Conservation (phyloP, 2,113 vertebrate species). For the Pipa parva region DNA sequence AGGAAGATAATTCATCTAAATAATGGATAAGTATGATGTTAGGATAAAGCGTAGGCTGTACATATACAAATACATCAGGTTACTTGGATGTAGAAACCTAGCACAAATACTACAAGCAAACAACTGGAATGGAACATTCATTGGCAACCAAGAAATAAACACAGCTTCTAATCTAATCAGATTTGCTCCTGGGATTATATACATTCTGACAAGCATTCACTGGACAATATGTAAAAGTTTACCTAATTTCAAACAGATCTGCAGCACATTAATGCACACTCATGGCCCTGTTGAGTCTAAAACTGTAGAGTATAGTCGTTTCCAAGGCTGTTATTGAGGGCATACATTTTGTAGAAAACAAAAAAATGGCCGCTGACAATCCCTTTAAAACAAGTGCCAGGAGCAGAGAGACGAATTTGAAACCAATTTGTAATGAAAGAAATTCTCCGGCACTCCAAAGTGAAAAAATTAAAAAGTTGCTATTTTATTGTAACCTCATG, state of each 20-base stretch:
- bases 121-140: constrained; percentile 31
- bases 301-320: not conserved
- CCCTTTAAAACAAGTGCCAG: too few relatives aligned
- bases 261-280: constrained; percentile 29
- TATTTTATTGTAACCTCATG: too few relatives aligned
- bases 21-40: too few relatives aligned
- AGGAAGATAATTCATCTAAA: constrained; percentile 27
- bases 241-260: constrained; percentile 30
- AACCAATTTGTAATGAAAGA: too few relatives aligned
- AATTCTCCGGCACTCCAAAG: too few relatives aligned
- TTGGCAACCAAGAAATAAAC: constrained; percentile 25
- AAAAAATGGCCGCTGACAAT: too few relatives aligned
- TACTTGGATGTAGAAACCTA: constrained; percentile 13
- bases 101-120: constrained; percentile 24
- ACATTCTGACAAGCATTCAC: constrained; percentile 42
- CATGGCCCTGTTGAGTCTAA: not conserved
- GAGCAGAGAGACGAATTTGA: too few relatives aligned
- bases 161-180: constrained; percentile 24
- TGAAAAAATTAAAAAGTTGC: too few relatives aligned
- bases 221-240: constrained; percentile 28
- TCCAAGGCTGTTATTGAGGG: not conserved
- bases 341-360: too few relatives aligned
- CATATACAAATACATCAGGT: constrained; percentile 22
- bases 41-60: constrained; percentile 13
- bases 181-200: constrained; percentile 35